Evolutionary conservation across 2,888 invertebrate genomes (phyloP).

Genomic region (Parochlus steinenii): DNA sequence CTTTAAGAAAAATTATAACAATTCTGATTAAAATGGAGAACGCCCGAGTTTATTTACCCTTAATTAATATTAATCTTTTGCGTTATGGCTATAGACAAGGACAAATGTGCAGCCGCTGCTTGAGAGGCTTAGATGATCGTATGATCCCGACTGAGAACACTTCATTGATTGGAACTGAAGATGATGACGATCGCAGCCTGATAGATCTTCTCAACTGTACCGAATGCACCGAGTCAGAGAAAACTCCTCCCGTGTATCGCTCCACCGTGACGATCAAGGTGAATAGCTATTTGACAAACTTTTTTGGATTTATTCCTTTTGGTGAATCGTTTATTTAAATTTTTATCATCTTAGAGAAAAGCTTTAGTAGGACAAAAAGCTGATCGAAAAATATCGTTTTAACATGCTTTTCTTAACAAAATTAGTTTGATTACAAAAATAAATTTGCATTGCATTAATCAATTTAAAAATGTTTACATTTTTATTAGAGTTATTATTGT

Average conservation of each 20-base stretch:
- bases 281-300: slow-evolving; percentile 26
- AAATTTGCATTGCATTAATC: neutral
- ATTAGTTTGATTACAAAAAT: slow-evolving; percentile 1
- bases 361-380: too few species aligned
- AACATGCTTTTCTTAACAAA: neutral
- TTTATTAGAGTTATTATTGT: too few species aligned
- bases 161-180: slow-evolving; percentile 53
- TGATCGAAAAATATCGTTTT: too few species aligned
- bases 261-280: slow-evolving; percentile 38
- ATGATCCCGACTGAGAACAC: slow-evolving; percentile 18
- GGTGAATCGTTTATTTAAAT: slow-evolving; percentile 16
- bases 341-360: too few species aligned
- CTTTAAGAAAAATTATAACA: slow-evolving; percentile 35
- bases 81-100: slow-evolving; percentile 59
- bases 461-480: neutral
- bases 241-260: slow-evolving; percentile 18
- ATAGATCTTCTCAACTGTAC: slow-evolving; percentile 24
- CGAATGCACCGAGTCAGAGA: slow-evolving; percentile 11
- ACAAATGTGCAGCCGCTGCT: slow-evolving; percentile 63
- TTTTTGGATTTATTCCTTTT: slow-evolving; percentile 17
- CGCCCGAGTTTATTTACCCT: slow-evolving; percentile 5
- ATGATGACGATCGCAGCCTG: slow-evolving; percentile 51
- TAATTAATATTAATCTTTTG: slow-evolving; percentile 2
- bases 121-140: slow-evolving; percentile 43
- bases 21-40: neutral